Conservation (phyloP, 2,113 vertebrate genomes). For the Phalacrocorax pelagicus region DNA sequence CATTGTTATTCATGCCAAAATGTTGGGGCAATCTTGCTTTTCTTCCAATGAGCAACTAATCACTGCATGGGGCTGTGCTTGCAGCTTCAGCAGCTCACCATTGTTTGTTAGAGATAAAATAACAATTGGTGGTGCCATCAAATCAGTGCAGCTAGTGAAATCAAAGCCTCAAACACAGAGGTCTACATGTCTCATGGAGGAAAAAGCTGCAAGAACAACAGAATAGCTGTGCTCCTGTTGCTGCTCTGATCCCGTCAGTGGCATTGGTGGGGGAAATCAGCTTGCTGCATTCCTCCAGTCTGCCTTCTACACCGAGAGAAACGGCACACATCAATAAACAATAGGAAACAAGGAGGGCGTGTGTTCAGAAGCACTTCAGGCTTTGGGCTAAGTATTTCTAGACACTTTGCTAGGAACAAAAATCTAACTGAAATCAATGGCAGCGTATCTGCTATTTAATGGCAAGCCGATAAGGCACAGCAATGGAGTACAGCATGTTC, state of each 20-base stretch:
- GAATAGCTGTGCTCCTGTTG: background rate
- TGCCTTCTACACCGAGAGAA: background rate
- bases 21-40: background rate
- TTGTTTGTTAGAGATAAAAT: slow-evolving; percentile 22
- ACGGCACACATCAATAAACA: background rate
- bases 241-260: background rate
- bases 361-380: background rate
- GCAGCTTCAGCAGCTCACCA: background rate
- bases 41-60: background rate
- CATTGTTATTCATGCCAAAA: background rate
- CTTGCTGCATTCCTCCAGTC: background rate
- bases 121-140: background rate
- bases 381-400: background rate
- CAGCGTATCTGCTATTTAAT: background rate
- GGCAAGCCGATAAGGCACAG: background rate
- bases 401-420: background rate
- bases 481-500: background rate
- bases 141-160: background rate
- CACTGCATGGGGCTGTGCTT: background rate
- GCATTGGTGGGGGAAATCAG: background rate
- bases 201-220: background rate
- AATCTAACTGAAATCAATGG: slow-evolving; percentile 43
- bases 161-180: background rate
- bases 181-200: background rate
- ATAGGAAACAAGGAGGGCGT: background rate